phyloP scores from a whole-genome alignment of 2,888 invertebrate species.

The Oscheius sp. region DNA sequence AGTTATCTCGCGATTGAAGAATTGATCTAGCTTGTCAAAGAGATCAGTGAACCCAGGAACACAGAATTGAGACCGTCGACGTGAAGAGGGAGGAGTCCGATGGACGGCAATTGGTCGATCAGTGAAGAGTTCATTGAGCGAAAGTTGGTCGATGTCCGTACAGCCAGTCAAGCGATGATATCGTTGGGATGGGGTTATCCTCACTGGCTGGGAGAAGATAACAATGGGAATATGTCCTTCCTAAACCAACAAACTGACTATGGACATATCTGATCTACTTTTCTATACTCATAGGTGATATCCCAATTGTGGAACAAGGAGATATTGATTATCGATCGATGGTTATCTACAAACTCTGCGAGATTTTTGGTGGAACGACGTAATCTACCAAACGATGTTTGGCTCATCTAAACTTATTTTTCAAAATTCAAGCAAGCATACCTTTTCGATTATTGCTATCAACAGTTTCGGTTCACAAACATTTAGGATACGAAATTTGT shows the following conservation, averaged over 20 bases:
- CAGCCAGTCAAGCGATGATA: too few species aligned
- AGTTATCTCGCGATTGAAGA: background rate
- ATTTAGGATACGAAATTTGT: background rate
- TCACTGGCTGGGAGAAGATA: background rate
- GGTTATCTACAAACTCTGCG: background rate
- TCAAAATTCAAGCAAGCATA: background rate
- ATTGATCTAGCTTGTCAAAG: too few species aligned
- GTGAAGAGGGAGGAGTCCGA: too few species aligned
- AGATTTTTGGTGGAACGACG: background rate
- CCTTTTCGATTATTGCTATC: background rate
- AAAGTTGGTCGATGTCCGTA: too few species aligned
- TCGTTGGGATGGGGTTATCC: too few species aligned
- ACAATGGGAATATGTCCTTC: background rate
- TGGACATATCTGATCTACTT: background rate
- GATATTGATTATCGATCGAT: background rate
- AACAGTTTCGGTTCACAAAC: background rate
- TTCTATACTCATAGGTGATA: background rate
- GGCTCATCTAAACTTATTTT: slow-evolving; percentile 2
- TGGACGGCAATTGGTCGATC: background rate
- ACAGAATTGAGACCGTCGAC: background rate
- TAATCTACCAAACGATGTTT: background rate
- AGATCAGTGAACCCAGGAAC: too few species aligned
- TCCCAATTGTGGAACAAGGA: background rate
- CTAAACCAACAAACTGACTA: background rate
- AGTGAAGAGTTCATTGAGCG: background rate